These are phyloP conservation scores for Drosophila quadrilineata DNA, from an alignment of 1,140 invertebrate species.

Conservation along the genomic window DNA sequence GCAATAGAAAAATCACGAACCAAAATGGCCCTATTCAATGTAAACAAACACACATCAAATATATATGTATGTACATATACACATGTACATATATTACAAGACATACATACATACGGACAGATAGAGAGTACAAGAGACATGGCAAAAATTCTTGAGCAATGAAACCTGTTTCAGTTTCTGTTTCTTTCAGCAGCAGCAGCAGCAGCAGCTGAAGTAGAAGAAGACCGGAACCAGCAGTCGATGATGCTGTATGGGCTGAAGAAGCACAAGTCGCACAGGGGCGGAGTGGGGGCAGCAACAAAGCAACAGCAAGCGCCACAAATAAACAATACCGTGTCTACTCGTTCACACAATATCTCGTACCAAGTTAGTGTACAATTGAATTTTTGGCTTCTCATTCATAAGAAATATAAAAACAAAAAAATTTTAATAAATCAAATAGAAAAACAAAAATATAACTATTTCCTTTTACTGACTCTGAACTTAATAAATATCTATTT, in stretches of 20 bases:
- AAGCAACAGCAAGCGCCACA: slow-evolving; percentile 16
- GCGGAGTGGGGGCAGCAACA: slow-evolving; percentile 27
- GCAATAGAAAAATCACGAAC: slow-evolving; percentile 64
- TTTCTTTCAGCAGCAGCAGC: slow-evolving; percentile 51
- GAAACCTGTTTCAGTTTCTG: slow-evolving; percentile 65
- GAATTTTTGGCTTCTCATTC: no score
- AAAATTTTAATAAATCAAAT: no score
- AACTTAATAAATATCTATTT: no score
- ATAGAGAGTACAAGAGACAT: slow-evolving; percentile 26
- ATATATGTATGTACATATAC: no score
- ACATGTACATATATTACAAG: neutral
- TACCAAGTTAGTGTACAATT: no score
- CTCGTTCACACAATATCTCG: no score
- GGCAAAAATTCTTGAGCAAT: slow-evolving; percentile 69
- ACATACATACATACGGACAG: slow-evolving; percentile 5
- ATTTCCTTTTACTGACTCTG: no score
- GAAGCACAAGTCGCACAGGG: no score
- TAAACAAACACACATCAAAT: slow-evolving; percentile 5
- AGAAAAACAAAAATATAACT: no score
- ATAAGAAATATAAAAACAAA: no score
- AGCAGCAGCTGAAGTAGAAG: slow-evolving; percentile 13
- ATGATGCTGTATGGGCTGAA: slow-evolving; percentile 14
- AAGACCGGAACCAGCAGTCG: slow-evolving; percentile 34
- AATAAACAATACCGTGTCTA: no score
- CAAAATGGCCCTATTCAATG: slow-evolving; percentile 26